These are phyloP conservation scores for Coelopa frigida DNA, from an alignment of 1,140 invertebrate genomes.

Conservation along the genomic window DNA sequence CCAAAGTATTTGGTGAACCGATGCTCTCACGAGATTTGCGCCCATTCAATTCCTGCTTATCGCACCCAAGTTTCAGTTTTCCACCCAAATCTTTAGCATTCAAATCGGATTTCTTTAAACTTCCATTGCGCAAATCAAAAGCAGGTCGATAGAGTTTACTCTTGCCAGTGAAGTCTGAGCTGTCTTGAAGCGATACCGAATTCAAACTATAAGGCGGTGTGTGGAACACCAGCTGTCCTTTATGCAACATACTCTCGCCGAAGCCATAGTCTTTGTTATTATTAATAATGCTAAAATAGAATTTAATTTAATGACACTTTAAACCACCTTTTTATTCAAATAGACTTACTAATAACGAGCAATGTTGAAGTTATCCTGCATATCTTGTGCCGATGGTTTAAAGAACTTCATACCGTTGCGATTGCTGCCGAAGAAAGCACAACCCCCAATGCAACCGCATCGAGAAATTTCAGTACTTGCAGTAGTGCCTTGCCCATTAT, in stretches of 20 bases:
- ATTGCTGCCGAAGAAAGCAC: slow-evolving; percentile 87
- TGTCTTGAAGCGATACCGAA: slow-evolving; percentile 69
- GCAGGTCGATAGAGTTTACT: slow-evolving; percentile 34
- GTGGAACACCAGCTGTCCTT: slow-evolving; percentile 81
- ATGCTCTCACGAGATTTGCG: slow-evolving; percentile 37
- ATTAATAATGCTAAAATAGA: slow-evolving; percentile 29
- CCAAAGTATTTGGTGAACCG: slow-evolving; percentile 38
- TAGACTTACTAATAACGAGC: slow-evolving; percentile 59
- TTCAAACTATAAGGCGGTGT: slow-evolving; percentile 77
- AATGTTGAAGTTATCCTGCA: slow-evolving; percentile 74
- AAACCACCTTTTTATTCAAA: neutral
- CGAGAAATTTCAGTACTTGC: slow-evolving; percentile 47
- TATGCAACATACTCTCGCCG: slow-evolving; percentile 87
- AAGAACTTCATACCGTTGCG: slow-evolving; percentile 81
- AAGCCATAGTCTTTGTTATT: slow-evolving; percentile 65
- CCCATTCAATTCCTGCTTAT: slow-evolving; percentile 30
- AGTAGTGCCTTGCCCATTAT: slow-evolving; percentile 49
- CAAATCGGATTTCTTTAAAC: slow-evolving; percentile 36
- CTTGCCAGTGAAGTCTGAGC: slow-evolving; percentile 41
- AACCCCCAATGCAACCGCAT: slow-evolving; percentile 94
- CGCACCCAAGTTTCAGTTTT: slow-evolving; percentile 35
- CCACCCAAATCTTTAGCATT: slow-evolving; percentile 21
- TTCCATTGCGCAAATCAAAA: slow-evolving; percentile 31
- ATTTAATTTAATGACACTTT: neutral
- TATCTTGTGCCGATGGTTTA: slow-evolving; percentile 70